Percentiles rank a stretch among this genome's conserved stretches.
These are phyloP conservation scores for Nebria salina DNA, from an alignment of 2,888 invertebrate genomes.

Conservation along the genomic window DNA sequence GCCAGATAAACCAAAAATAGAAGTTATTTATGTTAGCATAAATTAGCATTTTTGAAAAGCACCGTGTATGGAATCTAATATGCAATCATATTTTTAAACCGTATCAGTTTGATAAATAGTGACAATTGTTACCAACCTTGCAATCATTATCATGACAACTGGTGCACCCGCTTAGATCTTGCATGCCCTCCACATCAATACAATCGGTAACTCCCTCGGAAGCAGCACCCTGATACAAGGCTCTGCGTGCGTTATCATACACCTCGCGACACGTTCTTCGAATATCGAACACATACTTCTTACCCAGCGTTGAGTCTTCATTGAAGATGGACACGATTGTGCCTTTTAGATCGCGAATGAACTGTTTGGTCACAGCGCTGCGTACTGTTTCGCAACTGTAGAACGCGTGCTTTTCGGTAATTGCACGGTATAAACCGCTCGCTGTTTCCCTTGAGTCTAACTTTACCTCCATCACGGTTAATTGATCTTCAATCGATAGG, in stretches of 20 bases:
- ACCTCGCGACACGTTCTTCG: slow-evolving; percentile 88
- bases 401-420: slow-evolving; percentile 92
- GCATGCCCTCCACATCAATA: slow-evolving; percentile 54
- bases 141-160: slow-evolving; percentile 55
- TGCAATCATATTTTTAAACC: too few relatives aligned
- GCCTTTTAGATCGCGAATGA: slow-evolving; percentile 88
- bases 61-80: too few relatives aligned
- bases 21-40: too few relatives aligned
- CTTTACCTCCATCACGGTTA: slow-evolving; percentile 79
- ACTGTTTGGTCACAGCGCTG: slow-evolving; percentile 87
- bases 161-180: slow-evolving; percentile 52
- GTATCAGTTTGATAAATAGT: too few relatives aligned
- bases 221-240: slow-evolving; percentile 65
- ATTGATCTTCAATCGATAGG: slow-evolving; percentile 74
- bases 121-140: slow-evolving; percentile 55
- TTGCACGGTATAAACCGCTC: slow-evolving; percentile 83
- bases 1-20: too few relatives aligned
- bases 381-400: slow-evolving; percentile 93
- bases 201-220: slow-evolving; percentile 50
- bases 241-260: slow-evolving; percentile 85
- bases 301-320: slow-evolving; percentile 85
- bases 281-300: slow-evolving; percentile 92
- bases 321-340: slow-evolving; percentile 92
- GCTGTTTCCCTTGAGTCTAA: slow-evolving; percentile 84
- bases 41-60: too few relatives aligned